phyloP scores from a whole-genome alignment of 2,113 vertebrate species.

The Misgurnus mizolepis region DNA sequence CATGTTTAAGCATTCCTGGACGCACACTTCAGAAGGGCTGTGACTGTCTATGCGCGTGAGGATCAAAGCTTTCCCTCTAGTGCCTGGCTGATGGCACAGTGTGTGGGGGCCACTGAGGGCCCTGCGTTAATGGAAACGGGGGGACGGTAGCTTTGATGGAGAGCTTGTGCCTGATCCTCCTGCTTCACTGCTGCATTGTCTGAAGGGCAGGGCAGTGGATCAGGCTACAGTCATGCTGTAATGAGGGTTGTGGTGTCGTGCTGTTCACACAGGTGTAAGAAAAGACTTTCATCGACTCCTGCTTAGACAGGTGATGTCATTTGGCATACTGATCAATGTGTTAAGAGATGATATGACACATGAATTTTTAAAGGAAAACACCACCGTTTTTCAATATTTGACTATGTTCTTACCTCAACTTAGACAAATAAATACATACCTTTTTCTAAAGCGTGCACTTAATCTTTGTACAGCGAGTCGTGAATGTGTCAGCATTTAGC shows the following conservation, averaged over 20 bases:
- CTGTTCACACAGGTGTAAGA: neutral
- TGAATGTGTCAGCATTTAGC: no score
- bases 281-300: neutral
- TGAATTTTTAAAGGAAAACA: no score
- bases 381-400: no score
- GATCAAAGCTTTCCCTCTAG: constrained; percentile 52
- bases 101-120: constrained; percentile 14
- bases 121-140: constrained; percentile 32
- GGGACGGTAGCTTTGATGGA: constrained; percentile 39
- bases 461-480: no score
- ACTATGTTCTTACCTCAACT: no score
- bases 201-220: constrained; percentile 33
- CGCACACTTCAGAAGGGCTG: constrained; percentile 30
- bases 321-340: neutral
- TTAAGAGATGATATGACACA: neutral
- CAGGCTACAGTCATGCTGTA: constrained; percentile 13
- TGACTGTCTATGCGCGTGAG: constrained; percentile 17
- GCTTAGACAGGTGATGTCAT: constrained; percentile 2
- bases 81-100: constrained; percentile 32
- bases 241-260: neutral
- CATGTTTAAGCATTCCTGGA: constrained; percentile 47
- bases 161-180: constrained; percentile 29
- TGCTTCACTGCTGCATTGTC: constrained; percentile 5
- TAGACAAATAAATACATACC: no score
- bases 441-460: no score